Percentiles rank a stretch among this genome's conserved stretches.
Conservation (phyloP, 2,113 vertebrate genomes). For the Noturus placidus region DNA sequence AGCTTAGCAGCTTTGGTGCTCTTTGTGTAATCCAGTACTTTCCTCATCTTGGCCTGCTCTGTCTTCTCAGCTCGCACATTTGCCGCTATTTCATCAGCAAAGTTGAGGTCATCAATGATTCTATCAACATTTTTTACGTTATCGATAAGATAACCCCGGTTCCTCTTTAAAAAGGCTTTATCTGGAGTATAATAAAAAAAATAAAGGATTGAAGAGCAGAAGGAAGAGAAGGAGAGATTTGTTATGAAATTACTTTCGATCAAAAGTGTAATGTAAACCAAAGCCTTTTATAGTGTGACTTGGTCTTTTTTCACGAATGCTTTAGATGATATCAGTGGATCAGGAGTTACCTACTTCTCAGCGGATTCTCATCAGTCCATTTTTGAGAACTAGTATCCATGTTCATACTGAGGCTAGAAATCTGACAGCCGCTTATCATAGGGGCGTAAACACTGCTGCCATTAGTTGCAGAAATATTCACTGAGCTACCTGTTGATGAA, state of each 20-base stretch:
- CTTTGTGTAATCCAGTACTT: conserved; percentile 35
- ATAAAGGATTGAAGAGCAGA: not conserved
- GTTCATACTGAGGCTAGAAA: not conserved
- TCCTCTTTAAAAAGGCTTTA: conserved; percentile 28
- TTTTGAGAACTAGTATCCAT: not conserved
- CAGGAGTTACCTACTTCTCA: too few species aligned
- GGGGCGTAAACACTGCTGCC: not conserved
- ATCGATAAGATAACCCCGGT: conserved; percentile 22
- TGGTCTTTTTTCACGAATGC: not conserved
- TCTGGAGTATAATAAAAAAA: conserved; percentile 15
- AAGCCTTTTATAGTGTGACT: not conserved
- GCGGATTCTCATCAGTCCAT: not conserved
- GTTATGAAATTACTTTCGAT: not conserved
- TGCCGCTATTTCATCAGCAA: conserved; percentile 34
- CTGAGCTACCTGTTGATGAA: not conserved
- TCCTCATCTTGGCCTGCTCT: conserved; percentile 49
- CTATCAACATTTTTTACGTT: conserved; percentile 37
- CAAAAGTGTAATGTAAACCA: not conserved
- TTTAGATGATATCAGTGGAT: not conserved
- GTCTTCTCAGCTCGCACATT: conserved; percentile 30
- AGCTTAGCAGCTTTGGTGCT: conserved; percentile 22
- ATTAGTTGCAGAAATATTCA: not conserved
- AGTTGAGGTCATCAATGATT: conserved; percentile 47
- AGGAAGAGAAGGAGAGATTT: not conserved
- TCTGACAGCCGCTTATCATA: too few species aligned